Percentiles rank a stretch among this genome's conserved stretches.
Evolutionary conservation across 1,140 invertebrate genomes (phyloP).

Genomic region (Anagrus nilaparvatae): DNA sequence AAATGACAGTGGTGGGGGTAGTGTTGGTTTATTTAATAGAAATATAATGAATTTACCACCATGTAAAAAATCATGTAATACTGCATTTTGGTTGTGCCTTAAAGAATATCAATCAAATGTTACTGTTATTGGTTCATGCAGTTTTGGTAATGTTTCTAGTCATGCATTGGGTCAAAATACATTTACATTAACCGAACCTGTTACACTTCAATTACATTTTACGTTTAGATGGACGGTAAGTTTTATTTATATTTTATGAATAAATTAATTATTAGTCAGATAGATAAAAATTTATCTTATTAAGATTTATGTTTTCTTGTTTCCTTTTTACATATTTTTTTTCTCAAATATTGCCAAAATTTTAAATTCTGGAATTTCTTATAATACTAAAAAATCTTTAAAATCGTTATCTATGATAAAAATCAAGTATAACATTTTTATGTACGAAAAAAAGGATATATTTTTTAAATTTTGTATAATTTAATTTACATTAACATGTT

Average conservation of each 20-base stretch:
- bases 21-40: too few species aligned
- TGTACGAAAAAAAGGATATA: too few species aligned
- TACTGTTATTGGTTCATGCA: slow-evolving; percentile 70
- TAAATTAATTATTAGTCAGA: too few species aligned
- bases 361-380: not conserved
- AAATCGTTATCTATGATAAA: too few species aligned
- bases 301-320: not conserved
- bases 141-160: slow-evolving; percentile 80
- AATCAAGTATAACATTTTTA: too few species aligned
- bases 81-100: slow-evolving; percentile 77
- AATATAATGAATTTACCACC: slow-evolving; percentile 24
- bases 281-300: not conserved
- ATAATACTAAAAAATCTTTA: too few species aligned
- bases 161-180: slow-evolving; percentile 75
- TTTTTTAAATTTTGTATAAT: too few species aligned
- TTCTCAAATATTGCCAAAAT: not conserved
- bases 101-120: slow-evolving; percentile 86
- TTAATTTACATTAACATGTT: too few species aligned
- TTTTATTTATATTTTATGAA: slow-evolving; percentile 11
- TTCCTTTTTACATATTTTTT: slow-evolving; percentile 1
- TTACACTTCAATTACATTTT: slow-evolving; percentile 72
- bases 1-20: slow-evolving; percentile 39
- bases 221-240: slow-evolving; percentile 87
- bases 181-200: slow-evolving; percentile 73
- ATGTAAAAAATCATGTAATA: slow-evolving; percentile 59